Base-by-base conservation (phyloP, 2,888 invertebrate species). In the Dione juno region DNA sequence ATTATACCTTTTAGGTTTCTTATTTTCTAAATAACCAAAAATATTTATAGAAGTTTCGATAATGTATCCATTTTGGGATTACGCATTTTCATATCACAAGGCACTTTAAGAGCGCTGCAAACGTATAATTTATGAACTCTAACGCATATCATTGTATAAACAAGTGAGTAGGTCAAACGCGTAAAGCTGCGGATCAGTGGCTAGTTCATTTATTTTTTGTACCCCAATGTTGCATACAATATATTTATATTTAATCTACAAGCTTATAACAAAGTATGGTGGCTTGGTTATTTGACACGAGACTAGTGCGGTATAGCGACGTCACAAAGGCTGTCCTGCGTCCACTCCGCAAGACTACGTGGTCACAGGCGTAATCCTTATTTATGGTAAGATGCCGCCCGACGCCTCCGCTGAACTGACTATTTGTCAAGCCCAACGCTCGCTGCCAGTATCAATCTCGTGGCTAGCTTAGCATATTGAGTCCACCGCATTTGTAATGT, bases 351-450 rank as follows among this genome's bases (percentile, higher is more conserved):
- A 88, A 89, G 89, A 89, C 89, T 88, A 82, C 83, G 89, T 90
- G 92, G 91, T 90, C 88, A 87, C 83, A 73, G 79, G 71, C 82
- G 77, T 93, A 93, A 93, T 93, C 93, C 93, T 93, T 92, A 93
- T 93, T 93, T 93, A 93, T 93, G 88, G 93, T 89, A 91, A 92
- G 91, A 92, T 86, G 91, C 84, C 84, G 78, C 82, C 83, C 87
- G 87, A 89, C 87, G 92, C 91, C 90, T 90, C 87, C 82, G 81
- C 80, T 84, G 84, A 84, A 86, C 91, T 88, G 83, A 85, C 90
- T 86, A 92, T 92, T 92, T 88, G 88, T 92, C 92, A 92, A 83
- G 80, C 84, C 82, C 79, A 79, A 82, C 83, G 80, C 75, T 80
- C 81, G 79, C 77, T 77, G 80, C 81, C 84, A 80, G 87, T 84